These are phyloP conservation scores for Vollenhovia emeryi DNA, from an alignment of 1,140 invertebrate species.

Conservation along the genomic window DNA sequence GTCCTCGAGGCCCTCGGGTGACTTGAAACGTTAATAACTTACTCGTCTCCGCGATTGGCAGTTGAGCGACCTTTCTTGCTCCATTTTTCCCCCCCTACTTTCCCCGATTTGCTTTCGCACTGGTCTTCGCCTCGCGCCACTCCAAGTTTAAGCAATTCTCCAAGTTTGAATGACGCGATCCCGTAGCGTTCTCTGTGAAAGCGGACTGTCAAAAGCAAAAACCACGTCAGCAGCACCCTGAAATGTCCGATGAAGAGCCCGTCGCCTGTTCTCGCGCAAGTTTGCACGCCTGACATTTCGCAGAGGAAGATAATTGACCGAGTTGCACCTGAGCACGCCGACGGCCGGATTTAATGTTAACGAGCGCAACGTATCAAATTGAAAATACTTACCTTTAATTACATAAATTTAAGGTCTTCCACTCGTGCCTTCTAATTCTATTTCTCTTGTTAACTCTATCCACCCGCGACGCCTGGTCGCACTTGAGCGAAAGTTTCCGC, in stretches of 20 bases:
- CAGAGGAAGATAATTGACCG: constrained; percentile 42
- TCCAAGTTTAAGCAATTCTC: constrained; percentile 38
- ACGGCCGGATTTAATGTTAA: constrained; percentile 68
- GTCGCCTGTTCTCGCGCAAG: neutral
- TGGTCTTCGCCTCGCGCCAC: neutral
- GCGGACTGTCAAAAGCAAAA: constrained; percentile 48
- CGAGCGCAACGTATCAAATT: constrained; percentile 59
- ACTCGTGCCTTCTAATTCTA: constrained; percentile 62
- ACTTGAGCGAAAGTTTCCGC: constrained; percentile 21
- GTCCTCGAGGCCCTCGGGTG: neutral
- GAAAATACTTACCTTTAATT: constrained; percentile 61
- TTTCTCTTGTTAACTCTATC: constrained; percentile 57
- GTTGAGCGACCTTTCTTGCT: neutral
- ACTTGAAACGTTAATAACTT: constrained; percentile 44
- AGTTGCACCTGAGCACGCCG: neutral
- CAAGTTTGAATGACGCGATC: constrained; percentile 40
- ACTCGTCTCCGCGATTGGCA: neutral
- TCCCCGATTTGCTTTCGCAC: constrained; percentile 20
- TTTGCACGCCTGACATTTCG: constrained; percentile 1
- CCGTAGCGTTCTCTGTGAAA: neutral
- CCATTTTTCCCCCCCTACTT: neutral
- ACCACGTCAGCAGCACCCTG: neutral
- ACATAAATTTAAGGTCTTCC: constrained; percentile 59
- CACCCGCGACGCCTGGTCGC: neutral
- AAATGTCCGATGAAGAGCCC: neutral